These are phyloP conservation scores for Oenanthe oenanthe DNA, from an alignment of 2,113 vertebrate species.

Conservation along the genomic window DNA sequence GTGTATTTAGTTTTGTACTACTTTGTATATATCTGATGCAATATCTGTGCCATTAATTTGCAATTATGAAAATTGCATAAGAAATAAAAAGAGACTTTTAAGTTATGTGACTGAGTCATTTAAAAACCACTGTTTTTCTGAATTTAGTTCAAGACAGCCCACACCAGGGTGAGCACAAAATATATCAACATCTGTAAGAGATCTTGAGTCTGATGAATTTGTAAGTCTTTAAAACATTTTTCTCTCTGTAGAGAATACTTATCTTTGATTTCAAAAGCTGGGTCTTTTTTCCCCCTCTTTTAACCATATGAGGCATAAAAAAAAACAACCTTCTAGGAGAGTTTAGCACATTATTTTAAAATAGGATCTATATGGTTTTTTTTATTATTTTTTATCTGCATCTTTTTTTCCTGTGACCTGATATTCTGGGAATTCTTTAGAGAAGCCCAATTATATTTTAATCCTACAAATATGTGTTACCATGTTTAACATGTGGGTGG, in stretches of 20 bases:
- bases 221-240: slow-evolving; percentile 47
- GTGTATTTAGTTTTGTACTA: background rate
- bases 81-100: slow-evolving; percentile 34
- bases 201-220: slow-evolving; percentile 36
- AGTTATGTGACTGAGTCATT: slow-evolving; percentile 50
- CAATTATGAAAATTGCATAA: slow-evolving; percentile 50
- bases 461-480: background rate
- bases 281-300: background rate
- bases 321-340: background rate
- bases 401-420: background rate
- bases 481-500: background rate
- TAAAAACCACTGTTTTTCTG: slow-evolving; percentile 46
- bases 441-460: background rate
- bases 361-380: background rate
- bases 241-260: slow-evolving; percentile 42
- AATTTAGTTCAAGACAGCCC: slow-evolving; percentile 44
- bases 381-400: background rate
- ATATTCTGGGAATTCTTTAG: background rate
- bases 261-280: slow-evolving; percentile 33
- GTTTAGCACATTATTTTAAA: background rate
- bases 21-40: slow-evolving; percentile 41
- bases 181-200: slow-evolving; percentile 67
- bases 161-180: slow-evolving; percentile 43
- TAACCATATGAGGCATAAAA: background rate
- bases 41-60: slow-evolving; percentile 38